Base-by-base conservation (phyloP, 2,888 invertebrate genomes). In the Didymodactylos carnosus region DNA sequence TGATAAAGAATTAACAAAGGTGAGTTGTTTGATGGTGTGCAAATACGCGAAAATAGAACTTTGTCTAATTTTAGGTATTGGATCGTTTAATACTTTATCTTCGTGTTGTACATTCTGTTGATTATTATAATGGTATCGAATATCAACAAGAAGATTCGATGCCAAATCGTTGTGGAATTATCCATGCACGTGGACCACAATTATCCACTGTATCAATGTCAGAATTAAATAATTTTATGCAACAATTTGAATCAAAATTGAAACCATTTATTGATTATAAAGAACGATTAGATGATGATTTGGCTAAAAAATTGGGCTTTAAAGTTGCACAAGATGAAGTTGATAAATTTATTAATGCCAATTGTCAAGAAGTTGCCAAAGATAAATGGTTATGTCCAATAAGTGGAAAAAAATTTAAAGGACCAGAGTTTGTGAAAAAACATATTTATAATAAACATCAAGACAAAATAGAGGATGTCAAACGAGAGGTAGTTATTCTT, bases 121-220 rank as follows among this genome's bases (percentile, higher is more conserved):
- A 99, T 84, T 99, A 93, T 83, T 99, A 99, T 85, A 95, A 95
- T 84, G 94, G 94, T 81, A 93, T 93, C 81, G 97, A 98, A 81
- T 99, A 99, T 84, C 93, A 95, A 0, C 94, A 94, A 80, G 98
- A 99, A 83, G 98, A 99, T 82, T 94, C 95, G 84, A 99, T 99
- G 98, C 98, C 98, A 0, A 97, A 98, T 84, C 87, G 94, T 46
- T 94, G 97, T 83, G 97, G 97, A 16, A 94, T 98, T 78, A 91
- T 99, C 87, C 98, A 99, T 81, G 94, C 94, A 0, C 87, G 98
- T 23, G 71, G 39, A 29, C 10, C 49, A 13, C 88, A 13, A 88
- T 89, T 73, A 92, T 92, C 85, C 81, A 83, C 72, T 82, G 83
- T 13, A 81, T 82, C 70, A 80, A 81, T 76, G 85, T 85, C 74